These are phyloP conservation scores for Acanthosepion lycidas DNA, from an alignment of 2,888 invertebrate species.

Conservation along the genomic window DNA sequence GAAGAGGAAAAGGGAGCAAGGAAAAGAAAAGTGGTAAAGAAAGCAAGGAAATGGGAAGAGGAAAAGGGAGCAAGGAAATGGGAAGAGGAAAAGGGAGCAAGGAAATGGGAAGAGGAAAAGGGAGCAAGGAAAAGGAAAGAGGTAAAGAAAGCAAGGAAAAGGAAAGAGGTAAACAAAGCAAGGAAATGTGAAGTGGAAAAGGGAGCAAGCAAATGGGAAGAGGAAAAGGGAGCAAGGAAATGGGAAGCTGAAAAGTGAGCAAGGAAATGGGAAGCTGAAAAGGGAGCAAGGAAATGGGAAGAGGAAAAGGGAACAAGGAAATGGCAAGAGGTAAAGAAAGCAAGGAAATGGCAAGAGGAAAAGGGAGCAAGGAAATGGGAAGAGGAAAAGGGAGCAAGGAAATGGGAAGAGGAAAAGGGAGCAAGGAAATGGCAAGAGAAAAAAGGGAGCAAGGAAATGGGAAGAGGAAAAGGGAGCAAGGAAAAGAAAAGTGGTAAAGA, in stretches of 20 bases:
- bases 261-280: background rate
- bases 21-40: background rate
- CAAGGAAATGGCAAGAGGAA: background rate
- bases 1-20: background rate
- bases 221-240: background rate
- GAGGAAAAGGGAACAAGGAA: background rate
- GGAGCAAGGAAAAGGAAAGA: background rate
- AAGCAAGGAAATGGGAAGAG: background rate
- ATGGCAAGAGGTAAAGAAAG: background rate
- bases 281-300: background rate
- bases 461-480: background rate
- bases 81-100: too few species aligned
- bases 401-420: background rate
- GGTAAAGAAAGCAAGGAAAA: background rate
- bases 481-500: background rate
- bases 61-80: background rate
- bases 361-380: background rate
- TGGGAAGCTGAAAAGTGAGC: background rate
- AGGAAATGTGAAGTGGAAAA: background rate
- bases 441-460: background rate
- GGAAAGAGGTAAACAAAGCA: background rate
- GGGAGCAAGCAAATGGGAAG: background rate
- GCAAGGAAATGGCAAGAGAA: background rate
- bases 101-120: background rate
- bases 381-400: background rate